A percentile compares a stretch with the other conserved stretches of the same genome.
These are phyloP conservation scores for Cottus gobio DNA, from an alignment of 2,113 vertebrate species.

Conservation along the genomic window DNA sequence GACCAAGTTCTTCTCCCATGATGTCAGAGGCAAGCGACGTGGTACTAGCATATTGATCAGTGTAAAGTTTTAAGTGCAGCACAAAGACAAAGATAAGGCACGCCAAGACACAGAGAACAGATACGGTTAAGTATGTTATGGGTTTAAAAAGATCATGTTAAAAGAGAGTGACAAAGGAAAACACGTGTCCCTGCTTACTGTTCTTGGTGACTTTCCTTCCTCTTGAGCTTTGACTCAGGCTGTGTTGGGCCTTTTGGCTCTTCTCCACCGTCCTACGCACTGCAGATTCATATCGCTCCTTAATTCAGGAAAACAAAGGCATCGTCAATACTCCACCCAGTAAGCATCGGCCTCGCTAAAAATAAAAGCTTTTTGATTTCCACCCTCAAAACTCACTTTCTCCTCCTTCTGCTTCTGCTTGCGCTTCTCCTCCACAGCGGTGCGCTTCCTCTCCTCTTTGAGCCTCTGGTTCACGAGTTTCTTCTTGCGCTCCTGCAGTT, in stretches of 20 bases:
- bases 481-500: conserved; percentile 90
- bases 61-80: conserved; percentile 46
- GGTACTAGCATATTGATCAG: conserved; percentile 82
- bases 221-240: conserved; percentile 85
- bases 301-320: conserved; percentile 40
- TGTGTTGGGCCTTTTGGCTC: conserved; percentile 89
- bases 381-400: conserved; percentile 79
- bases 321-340: not conserved
- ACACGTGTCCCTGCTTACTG: conserved; percentile 73
- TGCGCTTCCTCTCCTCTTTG: conserved; percentile 89
- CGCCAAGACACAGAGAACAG: conserved; percentile 40
- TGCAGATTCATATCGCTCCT: conserved; percentile 94
- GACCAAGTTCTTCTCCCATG: conserved; percentile 94
- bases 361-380: not conserved
- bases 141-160: conserved; percentile 23
- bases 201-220: conserved; percentile 82
- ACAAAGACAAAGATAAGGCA: conserved; percentile 46
- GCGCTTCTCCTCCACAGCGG: conserved; percentile 93
- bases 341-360: not conserved
- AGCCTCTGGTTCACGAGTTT: conserved; percentile 90
- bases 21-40: conserved; percentile 88
- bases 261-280: conserved; percentile 91
- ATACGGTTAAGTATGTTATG: conserved; percentile 21
- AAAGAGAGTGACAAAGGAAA: not conserved
- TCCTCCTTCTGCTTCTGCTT: conserved; percentile 90